Percentiles rank a stretch among this genome's conserved stretches.
phyloP scores from a whole-genome alignment of 2,113 vertebrate species.

The Cephalopholis sonnerati region DNA sequence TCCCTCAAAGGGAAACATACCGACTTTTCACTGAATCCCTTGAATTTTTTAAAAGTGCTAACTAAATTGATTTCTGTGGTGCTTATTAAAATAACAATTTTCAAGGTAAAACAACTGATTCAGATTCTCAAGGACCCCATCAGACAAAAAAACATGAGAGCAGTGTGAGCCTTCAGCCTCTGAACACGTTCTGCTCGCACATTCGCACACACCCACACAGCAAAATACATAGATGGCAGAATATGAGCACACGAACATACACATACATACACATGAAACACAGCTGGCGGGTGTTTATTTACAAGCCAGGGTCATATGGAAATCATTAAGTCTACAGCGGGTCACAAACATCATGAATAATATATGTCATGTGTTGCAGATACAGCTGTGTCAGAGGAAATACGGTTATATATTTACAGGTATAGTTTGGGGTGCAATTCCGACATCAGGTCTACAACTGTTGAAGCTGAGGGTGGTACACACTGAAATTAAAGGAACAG shows the following conservation, averaged over 20 bases:
- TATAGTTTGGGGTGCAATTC: not conserved
- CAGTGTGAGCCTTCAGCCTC: slow-evolving; percentile 4
- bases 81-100: not conserved
- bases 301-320: not conserved
- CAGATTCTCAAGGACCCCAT: not conserved
- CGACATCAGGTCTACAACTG: not conserved
- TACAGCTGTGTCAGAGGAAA: not conserved
- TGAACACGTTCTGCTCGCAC: not conserved
- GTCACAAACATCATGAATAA: not conserved
- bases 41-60: not conserved
- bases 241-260: not conserved
- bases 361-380: not conserved
- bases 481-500: not conserved
- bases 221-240: not conserved
- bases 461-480: not conserved
- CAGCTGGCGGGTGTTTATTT: not conserved
- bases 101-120: slow-evolving; percentile 14
- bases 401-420: not conserved
- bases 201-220: slow-evolving; percentile 10
- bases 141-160: not conserved
- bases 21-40: not conserved
- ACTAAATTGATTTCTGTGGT: not conserved
- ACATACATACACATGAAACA: not conserved
- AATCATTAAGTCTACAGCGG: not conserved
- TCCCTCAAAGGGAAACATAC: not conserved